Base-by-base conservation (phyloP, 1,140 invertebrate genomes). In the Drosophila lacteicornis region DNA sequence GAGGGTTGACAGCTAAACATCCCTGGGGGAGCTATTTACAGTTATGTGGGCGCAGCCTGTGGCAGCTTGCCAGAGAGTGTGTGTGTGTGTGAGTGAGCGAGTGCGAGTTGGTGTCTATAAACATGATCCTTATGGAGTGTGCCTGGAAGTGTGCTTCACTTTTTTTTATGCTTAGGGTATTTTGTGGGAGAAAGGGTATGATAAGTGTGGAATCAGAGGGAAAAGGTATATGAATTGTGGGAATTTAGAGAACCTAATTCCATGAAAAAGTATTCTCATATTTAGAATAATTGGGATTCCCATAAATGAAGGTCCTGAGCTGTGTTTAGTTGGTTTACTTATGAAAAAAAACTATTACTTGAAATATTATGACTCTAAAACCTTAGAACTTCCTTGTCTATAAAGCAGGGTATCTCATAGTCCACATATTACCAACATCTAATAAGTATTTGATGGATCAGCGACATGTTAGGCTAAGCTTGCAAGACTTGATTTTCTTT, bases 21-120 rank as follows among this genome's bases (percentile, higher is more conserved):
- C 91, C 91, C 88, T 91, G 66, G 53, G 91, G 91, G 88, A 91
- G 91, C 87, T 87, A 87, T 91, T 91, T 90, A 90, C 86, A 75
- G 82, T 80, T 77, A 69, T 77, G 59, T 76, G 58, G 70, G 70
- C 49, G 33, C 67, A 46, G 66, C 9, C 27, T 33, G 38, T 12
- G 59, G n/a, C 55, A 42, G 55, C 55, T 49, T 46, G n/a, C 40
- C 19, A 27, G 46, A 27, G 46, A 63, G 15, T 40, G 27, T 30
- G 22, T 40, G 33, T 73, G 59, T 25, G 42, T 58, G 43, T 49
- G 58, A 17, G 42, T 51, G 42, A 55, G 55, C 53, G 50, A 59
- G 67, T 40, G 56, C 57, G 82, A 68, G 62, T 71, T 70, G 63
- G 61, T 90, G 81, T 90, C 75, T 79, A 90, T 90, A 84, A 90